A percentile compares a stretch with the other conserved stretches of the same genome.
phyloP scores from a whole-genome alignment of 1,140 invertebrate species.

The Lucilia sericata region DNA sequence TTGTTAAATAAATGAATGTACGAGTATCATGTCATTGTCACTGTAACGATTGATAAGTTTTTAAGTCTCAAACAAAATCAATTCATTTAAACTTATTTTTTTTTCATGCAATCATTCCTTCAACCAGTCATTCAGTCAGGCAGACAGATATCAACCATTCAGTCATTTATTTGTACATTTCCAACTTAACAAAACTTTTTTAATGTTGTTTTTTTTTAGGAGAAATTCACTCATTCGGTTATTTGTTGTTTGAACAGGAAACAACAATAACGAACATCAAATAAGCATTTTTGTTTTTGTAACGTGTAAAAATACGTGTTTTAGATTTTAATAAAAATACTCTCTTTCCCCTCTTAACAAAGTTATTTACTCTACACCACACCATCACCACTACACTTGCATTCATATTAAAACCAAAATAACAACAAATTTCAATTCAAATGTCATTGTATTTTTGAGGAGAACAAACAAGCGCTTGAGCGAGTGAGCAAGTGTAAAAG shows the following conservation, averaged over 20 bases:
- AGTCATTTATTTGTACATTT: not conserved
- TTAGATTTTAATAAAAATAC: not conserved
- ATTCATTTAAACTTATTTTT: not conserved
- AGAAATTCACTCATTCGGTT: not conserved
- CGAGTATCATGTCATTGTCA: constrained; percentile 1
- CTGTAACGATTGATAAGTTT: constrained; percentile 20
- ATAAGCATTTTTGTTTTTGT: not conserved
- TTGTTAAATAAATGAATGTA: constrained; percentile 3
- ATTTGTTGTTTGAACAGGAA: not conserved
- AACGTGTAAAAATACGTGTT: not conserved
- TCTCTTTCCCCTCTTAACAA: not conserved
- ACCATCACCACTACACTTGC: not conserved
- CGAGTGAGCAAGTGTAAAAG: not conserved
- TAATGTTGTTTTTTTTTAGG: not conserved
- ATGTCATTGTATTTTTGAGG: not conserved
- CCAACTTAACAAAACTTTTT: not conserved
- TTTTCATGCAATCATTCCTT: not conserved
- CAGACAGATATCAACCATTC: not conserved
- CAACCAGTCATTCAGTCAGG: not conserved
- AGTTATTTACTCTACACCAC: not conserved
- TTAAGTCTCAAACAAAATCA: not conserved
- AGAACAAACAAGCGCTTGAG: too few species aligned
- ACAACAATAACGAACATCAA: not conserved
- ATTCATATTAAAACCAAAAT: not conserved
- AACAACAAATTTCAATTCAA: constrained; percentile 20